Evolutionary conservation across 2,113 vertebrate genomes (phyloP).

Genomic region (Gallinago undulata): DNA sequence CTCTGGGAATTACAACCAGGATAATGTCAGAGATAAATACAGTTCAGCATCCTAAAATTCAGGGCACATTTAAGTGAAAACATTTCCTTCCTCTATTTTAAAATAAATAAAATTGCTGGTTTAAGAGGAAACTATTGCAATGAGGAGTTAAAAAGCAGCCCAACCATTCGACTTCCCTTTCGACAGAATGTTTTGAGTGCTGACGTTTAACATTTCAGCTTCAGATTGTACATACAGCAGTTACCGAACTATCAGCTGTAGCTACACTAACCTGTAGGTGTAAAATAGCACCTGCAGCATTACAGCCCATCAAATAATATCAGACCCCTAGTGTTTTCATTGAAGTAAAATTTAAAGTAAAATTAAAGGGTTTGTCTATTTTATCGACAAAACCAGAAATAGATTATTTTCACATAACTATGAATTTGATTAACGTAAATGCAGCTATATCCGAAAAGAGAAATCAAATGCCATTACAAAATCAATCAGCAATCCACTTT

Average conservation of each 20-base stretch:
- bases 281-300: neutral
- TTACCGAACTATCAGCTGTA: neutral
- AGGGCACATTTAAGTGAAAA: slow-evolving; percentile 14
- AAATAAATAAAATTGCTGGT: neutral
- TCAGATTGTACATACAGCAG: neutral
- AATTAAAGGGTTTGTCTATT: neutral
- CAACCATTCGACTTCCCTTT: neutral
- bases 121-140: neutral
- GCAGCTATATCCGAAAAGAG: neutral
- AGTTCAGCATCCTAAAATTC: slow-evolving; percentile 10
- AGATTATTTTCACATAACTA: neutral
- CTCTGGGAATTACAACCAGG: neutral
- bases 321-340: neutral
- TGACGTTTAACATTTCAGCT: neutral
- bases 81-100: neutral
- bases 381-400: neutral
- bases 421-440: neutral
- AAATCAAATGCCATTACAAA: neutral
- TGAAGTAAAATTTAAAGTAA: neutral
- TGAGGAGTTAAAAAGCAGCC: neutral
- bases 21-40: slow-evolving; percentile 34
- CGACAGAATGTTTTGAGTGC: neutral
- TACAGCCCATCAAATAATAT: neutral
- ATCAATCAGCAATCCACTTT: neutral
- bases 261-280: neutral